These are phyloP conservation scores for Oreotrochilus melanogaster DNA, from an alignment of 2,113 vertebrate species.

Conservation along the genomic window DNA sequence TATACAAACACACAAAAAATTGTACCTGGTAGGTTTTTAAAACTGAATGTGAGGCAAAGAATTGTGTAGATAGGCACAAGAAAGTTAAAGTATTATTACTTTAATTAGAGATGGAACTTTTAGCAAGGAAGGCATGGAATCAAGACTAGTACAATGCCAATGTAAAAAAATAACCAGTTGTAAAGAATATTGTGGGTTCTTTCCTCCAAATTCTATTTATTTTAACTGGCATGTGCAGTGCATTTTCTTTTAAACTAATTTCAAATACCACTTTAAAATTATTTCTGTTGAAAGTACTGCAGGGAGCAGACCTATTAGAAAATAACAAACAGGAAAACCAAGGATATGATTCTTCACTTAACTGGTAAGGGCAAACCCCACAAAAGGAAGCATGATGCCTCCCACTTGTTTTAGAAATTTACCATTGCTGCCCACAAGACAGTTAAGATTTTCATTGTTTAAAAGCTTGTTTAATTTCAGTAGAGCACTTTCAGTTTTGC, in stretches of 20 bases:
- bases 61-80: not conserved
- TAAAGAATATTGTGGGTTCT: not conserved
- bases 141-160: not conserved
- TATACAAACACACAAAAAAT: not conserved
- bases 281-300: not conserved
- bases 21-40: not conserved
- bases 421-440: not conserved
- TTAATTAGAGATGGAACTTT: not conserved
- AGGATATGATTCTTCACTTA: not conserved
- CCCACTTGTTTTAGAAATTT: not conserved
- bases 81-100: not conserved
- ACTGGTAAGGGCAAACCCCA: not conserved
- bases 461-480: slow-evolving; percentile 64
- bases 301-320: not conserved
- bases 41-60: not conserved
- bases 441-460: slow-evolving; percentile 32
- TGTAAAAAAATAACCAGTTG: not conserved
- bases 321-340: not conserved
- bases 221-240: not conserved
- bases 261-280: not conserved
- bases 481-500: slow-evolving; percentile 56
- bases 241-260: not conserved
- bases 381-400: not conserved
- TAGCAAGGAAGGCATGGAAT: not conserved
- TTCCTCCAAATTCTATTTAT: not conserved